phyloP scores from a whole-genome alignment of 2,888 invertebrate species.

The Priocnemis perturbator region DNA sequence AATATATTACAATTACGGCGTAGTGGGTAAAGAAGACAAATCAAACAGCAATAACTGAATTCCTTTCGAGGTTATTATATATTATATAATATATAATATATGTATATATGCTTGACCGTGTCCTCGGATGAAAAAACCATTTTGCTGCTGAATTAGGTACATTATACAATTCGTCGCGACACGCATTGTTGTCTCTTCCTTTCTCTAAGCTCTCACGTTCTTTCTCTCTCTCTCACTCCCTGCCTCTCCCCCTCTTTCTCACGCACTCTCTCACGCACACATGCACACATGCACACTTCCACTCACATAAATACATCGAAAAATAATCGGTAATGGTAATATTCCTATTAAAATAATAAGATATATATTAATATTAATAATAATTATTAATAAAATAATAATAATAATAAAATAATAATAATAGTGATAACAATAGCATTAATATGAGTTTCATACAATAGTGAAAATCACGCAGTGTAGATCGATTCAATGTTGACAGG shows the following conservation, averaged over 20 bases:
- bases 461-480: slow-evolving; percentile 29
- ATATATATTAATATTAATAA: slow-evolving; percentile 34
- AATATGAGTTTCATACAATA: slow-evolving; percentile 35
- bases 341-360: slow-evolving; percentile 22
- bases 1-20: slow-evolving; percentile 62
- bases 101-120: slow-evolving; percentile 26
- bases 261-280: slow-evolving; percentile 11
- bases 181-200: slow-evolving; percentile 27
- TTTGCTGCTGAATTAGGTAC: slow-evolving; percentile 43
- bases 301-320: slow-evolving; percentile 46
- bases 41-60: slow-evolving; percentile 57
- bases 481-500: slow-evolving; percentile 4
- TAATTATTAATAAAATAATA: slow-evolving; percentile 21
- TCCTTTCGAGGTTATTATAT: slow-evolving; percentile 48
- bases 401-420: slow-evolving; percentile 31
- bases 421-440: slow-evolving; percentile 29
- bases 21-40: slow-evolving; percentile 56
- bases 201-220: slow-evolving; percentile 9
- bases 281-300: slow-evolving; percentile 24
- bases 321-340: slow-evolving; percentile 39
- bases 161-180: slow-evolving; percentile 47
- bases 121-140: slow-evolving; percentile 18
- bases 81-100: slow-evolving; percentile 20
- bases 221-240: slow-evolving; percentile 28
- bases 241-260: slow-evolving; percentile 10